phyloP scores from a whole-genome alignment of 53 echinoderm and acorn worm genomes.

The Glandiceps talaboti region DNA sequence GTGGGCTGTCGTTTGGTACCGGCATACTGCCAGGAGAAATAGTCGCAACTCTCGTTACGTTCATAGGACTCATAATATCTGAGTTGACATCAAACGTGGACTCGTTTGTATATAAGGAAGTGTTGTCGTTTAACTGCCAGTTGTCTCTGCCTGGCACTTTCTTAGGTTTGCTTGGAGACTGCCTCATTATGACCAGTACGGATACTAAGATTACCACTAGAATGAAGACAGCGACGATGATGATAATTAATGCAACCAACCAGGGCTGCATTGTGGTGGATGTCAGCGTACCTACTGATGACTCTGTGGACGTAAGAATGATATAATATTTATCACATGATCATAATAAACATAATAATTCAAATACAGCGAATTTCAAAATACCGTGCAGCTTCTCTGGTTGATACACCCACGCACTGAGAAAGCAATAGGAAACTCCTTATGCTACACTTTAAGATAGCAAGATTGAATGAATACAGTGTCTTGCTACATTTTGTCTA shows the following conservation, averaged over 20 bases:
- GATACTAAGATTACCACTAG: slow-evolving; percentile 42
- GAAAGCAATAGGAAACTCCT: too few species aligned
- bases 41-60: neutral
- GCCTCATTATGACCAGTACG: slow-evolving; percentile 15
- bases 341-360: too few species aligned
- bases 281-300: neutral
- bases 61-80: neutral
- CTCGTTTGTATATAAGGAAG: neutral
- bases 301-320: neutral
- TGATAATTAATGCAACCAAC: slow-evolving; percentile 40
- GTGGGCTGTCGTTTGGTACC: neutral
- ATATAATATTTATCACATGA: too few species aligned
- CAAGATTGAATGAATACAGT: too few species aligned
- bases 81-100: neutral
- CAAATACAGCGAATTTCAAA: too few species aligned
- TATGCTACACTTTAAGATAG: too few species aligned
- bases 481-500: too few species aligned
- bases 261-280: neutral
- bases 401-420: too few species aligned
- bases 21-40: neutral
- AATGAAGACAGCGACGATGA: slow-evolving; percentile 59
- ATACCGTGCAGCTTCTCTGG: too few species aligned
- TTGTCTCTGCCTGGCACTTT: neutral
- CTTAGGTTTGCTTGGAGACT: neutral
- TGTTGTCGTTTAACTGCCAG: neutral